Evolutionary conservation across 2,888 invertebrate species (phyloP), one percentile per base, ranked within the genome.

Genomic region (Cryptus armator): DNA sequence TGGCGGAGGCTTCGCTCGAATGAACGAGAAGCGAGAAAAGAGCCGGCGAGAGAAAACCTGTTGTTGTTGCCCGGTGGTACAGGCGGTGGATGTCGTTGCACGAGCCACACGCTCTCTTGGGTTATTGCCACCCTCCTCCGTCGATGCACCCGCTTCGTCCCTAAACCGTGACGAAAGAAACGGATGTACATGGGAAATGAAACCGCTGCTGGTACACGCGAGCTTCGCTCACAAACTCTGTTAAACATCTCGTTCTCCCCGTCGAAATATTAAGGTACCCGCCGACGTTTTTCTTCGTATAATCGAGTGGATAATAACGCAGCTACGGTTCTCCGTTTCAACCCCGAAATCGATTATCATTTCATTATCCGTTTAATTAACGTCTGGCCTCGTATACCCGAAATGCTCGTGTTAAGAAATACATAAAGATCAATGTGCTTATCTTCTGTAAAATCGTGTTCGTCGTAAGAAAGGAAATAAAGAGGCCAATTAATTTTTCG

Each of bases 101-200:
- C 59, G 59, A 62, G 59, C 32, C 59, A 29, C 59, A 10, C 59
- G 32, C 29, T 32, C 59, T 32, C 29, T 29, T 12, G 14, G 59
- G 59, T n/a, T 14, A 29, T 29, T 4, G 59, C 53, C 59, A 62
- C 59, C 59, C 59, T 62, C 59, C 24, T 62, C 14, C 32, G 59
- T n/a, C 59, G 29, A 32, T 62, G 32, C 59, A n/a, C 59, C 59
- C 59, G 12, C 59, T 29, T 62, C 59, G 24, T 62, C 12, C 29
- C 62, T 37, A 24, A 4, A 46, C 48, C 62, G 74, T 75, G 74
- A 75, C 64, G 62, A 64, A 75, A 75, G 62, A n/a, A 48, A 10
- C 46, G 62, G 64, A 48, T 37, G 64, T 48, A 66, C 74, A 48
- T 48, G 74, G 74, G 32, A 48, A 64, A 75, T 7, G 44, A 46